phyloP scores from a whole-genome alignment of 2,113 vertebrate genomes.

The Odocoileus virginianus region DNA sequence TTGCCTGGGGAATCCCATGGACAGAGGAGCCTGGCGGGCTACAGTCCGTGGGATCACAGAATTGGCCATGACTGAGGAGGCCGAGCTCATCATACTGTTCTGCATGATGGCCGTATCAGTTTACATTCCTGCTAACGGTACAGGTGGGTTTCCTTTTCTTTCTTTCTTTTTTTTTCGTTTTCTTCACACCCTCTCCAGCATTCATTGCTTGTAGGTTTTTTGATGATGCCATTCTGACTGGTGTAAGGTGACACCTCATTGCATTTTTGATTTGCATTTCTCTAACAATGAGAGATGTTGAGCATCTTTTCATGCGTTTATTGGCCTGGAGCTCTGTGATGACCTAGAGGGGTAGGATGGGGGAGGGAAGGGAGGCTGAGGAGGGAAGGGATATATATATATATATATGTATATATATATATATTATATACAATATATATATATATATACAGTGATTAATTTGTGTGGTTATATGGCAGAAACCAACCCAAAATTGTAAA shows the following conservation, averaged over 20 bases:
- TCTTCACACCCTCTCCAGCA: neutral
- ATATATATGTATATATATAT: too few relatives aligned
- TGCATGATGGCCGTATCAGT: neutral
- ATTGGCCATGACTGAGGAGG: neutral
- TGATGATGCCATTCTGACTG: neutral
- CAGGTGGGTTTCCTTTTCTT: neutral
- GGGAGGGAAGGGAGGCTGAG: neutral
- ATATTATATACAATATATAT: neutral
- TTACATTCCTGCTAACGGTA: too few relatives aligned
- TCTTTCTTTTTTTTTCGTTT: neutral
- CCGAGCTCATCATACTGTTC: fast-evolving
- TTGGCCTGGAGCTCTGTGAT: neutral
- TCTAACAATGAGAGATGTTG: neutral
- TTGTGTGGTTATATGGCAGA: neutral
- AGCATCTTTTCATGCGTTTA: neutral
- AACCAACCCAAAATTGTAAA: neutral
- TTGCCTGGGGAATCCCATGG: neutral
- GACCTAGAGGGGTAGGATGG: neutral
- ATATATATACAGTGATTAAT: neutral
- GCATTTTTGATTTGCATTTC: neutral
- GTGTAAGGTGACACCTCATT: neutral
- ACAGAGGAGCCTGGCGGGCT: neutral
- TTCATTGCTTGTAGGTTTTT: neutral
- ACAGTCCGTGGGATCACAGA: neutral
- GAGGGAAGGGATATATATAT: neutral